A percentile compares a stretch with the other conserved stretches of the same genome.
Evolutionary conservation across 1,140 invertebrate genomes (phyloP).

Genomic region (Gonatopus flavifemur): DNA sequence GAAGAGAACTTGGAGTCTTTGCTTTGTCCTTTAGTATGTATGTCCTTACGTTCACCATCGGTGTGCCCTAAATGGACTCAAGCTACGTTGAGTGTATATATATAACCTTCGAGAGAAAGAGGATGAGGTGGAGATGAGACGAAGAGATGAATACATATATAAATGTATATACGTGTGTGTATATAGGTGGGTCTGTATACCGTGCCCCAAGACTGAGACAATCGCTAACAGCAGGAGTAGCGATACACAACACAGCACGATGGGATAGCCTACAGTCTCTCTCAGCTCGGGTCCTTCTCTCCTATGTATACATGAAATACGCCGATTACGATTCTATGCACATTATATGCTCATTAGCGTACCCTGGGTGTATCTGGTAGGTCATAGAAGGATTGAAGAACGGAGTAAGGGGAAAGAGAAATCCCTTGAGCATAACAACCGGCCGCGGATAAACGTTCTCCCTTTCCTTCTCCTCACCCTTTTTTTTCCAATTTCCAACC

Average conservation of each 20-base stretch:
- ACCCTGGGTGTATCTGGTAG: conserved; percentile 16
- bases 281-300: background rate
- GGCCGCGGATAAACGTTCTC: conserved; percentile 7
- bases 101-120: conserved; percentile 15
- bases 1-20: too few species aligned
- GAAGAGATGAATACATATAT: conserved; percentile 1
- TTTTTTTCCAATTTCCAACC: too few species aligned
- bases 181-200: too few species aligned
- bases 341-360: conserved; percentile 34
- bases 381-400: too few species aligned
- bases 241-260: too few species aligned
- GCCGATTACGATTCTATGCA: conserved; percentile 25
- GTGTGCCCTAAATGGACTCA: conserved; percentile 29
- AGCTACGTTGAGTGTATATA: background rate
- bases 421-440: conserved; percentile 26
- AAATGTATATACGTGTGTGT: too few species aligned
- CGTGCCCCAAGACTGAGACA: too few species aligned
- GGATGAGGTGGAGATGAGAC: conserved; percentile 12
- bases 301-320: background rate
- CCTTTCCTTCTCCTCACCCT: conserved; percentile 2
- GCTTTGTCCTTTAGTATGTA: too few species aligned
- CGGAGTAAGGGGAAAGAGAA: conserved; percentile 5
- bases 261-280: too few species aligned
- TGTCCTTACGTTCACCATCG: too few species aligned
- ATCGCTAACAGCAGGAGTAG: too few species aligned